Evolutionary conservation across 1,140 invertebrate species (phyloP), one percentile per base, ranked within the genome.

Genomic region (Agraylea sexmaculata): DNA sequence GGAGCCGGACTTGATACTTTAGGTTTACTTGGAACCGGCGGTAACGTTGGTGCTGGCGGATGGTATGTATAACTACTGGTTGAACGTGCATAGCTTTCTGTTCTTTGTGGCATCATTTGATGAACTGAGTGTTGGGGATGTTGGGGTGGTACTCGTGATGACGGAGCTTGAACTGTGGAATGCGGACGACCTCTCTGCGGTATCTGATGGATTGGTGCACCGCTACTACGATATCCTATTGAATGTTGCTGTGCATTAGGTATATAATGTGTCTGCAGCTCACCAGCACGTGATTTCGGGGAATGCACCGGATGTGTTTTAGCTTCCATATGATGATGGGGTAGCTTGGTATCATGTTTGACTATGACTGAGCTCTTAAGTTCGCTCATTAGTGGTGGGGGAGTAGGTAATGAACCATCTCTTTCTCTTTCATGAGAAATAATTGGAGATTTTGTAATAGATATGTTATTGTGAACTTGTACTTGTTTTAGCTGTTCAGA

Each of bases 1-100:
- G 80, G 79, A 34, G 80, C 78, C 3, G 82, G 82, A 54, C 79
- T 82, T 47, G 74, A 80, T 8, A 84, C 80, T 65, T 83, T 83
- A 2, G 78, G 74, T 52, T 83, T 83, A 0, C 70, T 72, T 1
- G 73, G 68, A 8, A 66, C 64, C 19, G 62, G 69, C 4, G 69
- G 70, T 18, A 36, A 48, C 1, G 41, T 28, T 20, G 38, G 11
- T 1, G 41, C 15, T 15, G 23, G 18, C 45, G 53, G 33, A 41
- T 50, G 46, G 43, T 50, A 37, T 37, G 46, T 22, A 35, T 45
- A 42, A n/a, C 30, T 18, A 16, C 25, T 16, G 17, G 35, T 31
- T 8, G 13, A 8, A 4, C 39, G 30, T 2, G 12, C 21, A 21
- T 43, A 43, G 37, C 42, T 43, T 20, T 43, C 42, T 10, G 25